These are phyloP conservation scores for Gopherus flavomarginatus DNA, from an alignment of 2,113 vertebrate species.

Conservation along the genomic window DNA sequence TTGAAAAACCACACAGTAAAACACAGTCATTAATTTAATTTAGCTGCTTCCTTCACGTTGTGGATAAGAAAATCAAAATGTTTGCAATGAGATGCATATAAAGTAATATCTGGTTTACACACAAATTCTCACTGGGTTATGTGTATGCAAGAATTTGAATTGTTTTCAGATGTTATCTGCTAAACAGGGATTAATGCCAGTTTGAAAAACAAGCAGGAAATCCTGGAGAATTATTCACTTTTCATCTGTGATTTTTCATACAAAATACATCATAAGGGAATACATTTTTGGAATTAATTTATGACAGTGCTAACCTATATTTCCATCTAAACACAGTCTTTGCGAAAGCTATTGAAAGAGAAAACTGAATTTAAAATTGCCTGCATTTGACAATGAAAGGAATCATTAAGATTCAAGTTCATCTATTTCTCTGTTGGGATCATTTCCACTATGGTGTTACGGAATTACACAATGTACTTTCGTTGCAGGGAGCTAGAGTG, in stretches of 20 bases:
- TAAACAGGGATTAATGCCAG: conserved; percentile 54
- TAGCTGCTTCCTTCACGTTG: conserved; percentile 69
- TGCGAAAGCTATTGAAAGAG: conserved; percentile 5
- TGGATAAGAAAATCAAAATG: conserved; percentile 65
- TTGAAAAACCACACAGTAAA: conserved; percentile 81
- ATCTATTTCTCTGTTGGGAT: background rate
- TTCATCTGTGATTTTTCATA: conserved; percentile 57
- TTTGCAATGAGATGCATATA: conserved; percentile 49
- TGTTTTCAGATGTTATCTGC: conserved; percentile 67
- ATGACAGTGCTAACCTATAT: background rate
- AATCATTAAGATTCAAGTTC: background rate
- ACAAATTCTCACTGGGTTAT: conserved; percentile 33
- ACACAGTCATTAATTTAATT: conserved; percentile 77
- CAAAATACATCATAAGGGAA: conserved; percentile 27
- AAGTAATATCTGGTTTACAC: conserved; percentile 20
- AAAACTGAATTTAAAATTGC: conserved; percentile 27
- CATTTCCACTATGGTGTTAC: background rate
- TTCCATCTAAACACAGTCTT: conserved; percentile 38
- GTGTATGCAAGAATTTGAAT: conserved; percentile 16
- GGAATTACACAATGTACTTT: background rate
- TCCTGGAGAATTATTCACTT: conserved; percentile 61
- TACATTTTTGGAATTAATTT: conserved; percentile 23
- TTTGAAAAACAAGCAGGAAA: conserved; percentile 69
- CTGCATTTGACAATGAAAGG: conserved; percentile 38
- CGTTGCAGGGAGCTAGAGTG: background rate